Base-by-base conservation (phyloP, 2,113 vertebrate species). In the Dasyurus viverrinus region DNA sequence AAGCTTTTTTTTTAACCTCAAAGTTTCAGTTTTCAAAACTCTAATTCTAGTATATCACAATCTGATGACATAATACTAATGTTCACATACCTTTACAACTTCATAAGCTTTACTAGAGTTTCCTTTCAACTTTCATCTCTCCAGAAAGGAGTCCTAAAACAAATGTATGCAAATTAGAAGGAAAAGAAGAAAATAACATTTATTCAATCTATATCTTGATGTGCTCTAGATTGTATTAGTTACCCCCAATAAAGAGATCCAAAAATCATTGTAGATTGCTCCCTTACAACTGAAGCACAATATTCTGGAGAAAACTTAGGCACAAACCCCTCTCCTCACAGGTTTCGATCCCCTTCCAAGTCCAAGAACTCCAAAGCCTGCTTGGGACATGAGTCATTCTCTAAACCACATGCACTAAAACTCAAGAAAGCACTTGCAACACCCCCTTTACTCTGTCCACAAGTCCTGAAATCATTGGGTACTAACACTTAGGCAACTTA, bases 401-500 rank as follows among this genome's bases (percentile, higher is more conserved):
- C 68, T 84, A 94, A 96, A 84, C 91, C 30, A 0, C 50, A 93
- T 50, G 52, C 95, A 48, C 0, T 11, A 22, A 89, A 50, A 55
- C 76, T 96, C 53, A 50, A 95, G 93, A 76, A 95, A 94, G 57
- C 54, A 92, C 52, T 96, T 11, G 11, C 90, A 53, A 92, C 53
- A 57, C 27, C 2, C 55, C 25, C 47, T 95, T 14, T 22, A 55
- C 93, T 95, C 7, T 54, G 89, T 50, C 57, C 47, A 91, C 89
- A 57, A 42, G 46, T 91, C 48, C 92, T 94, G 84, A 94, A 97
- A 96, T 95, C 94, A 95, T 93, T 93, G 89, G 42, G 92, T 93
- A 89, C 94, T 97, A 94, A 91, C 94, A 97, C 92, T 97, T 97
- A 55, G 96, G 95, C 97, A 96, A 97, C 89, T 93, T 94, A 91